A percentile compares a stretch with the other conserved stretches of the same genome.
Evolutionary conservation across 2,113 vertebrate species (phyloP).

Genomic region (Erinaceus europaeus): DNA sequence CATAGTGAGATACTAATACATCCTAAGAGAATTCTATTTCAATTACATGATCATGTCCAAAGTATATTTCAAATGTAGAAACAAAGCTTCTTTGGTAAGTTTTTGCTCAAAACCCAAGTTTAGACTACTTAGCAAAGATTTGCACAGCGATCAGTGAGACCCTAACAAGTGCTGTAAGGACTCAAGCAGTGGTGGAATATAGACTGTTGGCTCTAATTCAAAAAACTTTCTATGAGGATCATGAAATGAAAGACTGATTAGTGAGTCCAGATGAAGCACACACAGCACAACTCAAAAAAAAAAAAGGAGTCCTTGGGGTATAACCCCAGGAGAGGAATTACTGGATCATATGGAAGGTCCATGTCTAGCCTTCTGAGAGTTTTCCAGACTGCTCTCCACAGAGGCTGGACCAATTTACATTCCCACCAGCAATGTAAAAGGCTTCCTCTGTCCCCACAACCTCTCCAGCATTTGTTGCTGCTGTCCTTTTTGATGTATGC

Average conservation of each 20-base stretch:
- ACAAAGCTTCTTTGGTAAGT: constrained; percentile 48
- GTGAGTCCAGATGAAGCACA: not conserved
- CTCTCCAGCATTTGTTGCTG: too few relatives aligned
- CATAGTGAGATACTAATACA: not conserved
- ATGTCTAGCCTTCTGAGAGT: too few relatives aligned
- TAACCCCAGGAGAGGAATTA: too few relatives aligned
- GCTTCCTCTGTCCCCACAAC: too few relatives aligned
- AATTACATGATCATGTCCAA: constrained; percentile 36
- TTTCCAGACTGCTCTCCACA: too few relatives aligned
- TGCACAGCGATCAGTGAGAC: not conserved
- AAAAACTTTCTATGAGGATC: constrained; percentile 43
- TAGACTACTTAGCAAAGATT: not conserved
- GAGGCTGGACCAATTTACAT: too few relatives aligned
- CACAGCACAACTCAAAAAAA: not conserved
- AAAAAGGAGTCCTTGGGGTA: too few relatives aligned
- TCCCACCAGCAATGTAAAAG: too few relatives aligned
- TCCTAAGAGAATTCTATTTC: constrained; percentile 40
- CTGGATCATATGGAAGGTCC: too few relatives aligned
- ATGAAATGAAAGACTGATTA: constrained; percentile 29
- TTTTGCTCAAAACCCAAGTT: constrained; percentile 37
- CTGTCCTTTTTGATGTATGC: too few relatives aligned
- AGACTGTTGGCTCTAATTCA: constrained; percentile 49
- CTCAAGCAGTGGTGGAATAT: constrained; percentile 1
- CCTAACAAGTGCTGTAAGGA: constrained; percentile 11
- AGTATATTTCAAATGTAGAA: constrained; percentile 54